These are phyloP conservation scores for Nycticryphes semicollaris DNA, from an alignment of 2,113 vertebrate species.

Conservation along the genomic window DNA sequence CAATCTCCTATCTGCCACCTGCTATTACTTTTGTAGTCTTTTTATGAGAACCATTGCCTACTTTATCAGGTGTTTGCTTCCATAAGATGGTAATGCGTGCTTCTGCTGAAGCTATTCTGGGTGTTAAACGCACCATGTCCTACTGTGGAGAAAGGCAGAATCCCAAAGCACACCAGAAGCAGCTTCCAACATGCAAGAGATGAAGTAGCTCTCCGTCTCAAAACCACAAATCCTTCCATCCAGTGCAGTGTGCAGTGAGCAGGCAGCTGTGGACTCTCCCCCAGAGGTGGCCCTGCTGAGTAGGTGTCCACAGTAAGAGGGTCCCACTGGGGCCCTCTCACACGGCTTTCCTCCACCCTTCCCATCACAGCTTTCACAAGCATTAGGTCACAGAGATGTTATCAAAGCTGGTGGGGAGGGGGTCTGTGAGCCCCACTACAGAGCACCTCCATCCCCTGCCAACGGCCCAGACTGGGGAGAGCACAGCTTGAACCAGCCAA, in stretches of 20 bases:
- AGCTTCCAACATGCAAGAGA: not conserved
- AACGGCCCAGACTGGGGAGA: not conserved
- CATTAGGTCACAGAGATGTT: fast-evolving
- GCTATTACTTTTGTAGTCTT: not conserved
- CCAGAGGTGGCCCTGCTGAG: not conserved
- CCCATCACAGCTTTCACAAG: fast-evolving
- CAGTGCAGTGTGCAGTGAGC: fast-evolving
- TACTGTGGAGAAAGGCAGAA: not conserved
- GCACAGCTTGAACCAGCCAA: not conserved
- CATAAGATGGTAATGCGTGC: fast-evolving
- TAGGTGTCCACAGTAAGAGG: not conserved
- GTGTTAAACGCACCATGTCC: not conserved
- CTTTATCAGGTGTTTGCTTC: not conserved
- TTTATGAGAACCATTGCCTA: not conserved
- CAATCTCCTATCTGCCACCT: not conserved
- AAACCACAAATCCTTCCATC: too few species aligned
- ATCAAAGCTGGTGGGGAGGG: not conserved
- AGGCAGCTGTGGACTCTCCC: not conserved
- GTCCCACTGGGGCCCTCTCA: not conserved
- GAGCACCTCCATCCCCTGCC: not conserved
- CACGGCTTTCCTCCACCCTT: not conserved
- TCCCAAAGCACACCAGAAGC: fast-evolving
- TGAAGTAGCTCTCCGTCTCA: not conserved
- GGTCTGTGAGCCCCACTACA: fast-evolving
- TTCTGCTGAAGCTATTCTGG: not conserved